Percentiles rank a stretch among this genome's conserved stretches.
These are phyloP conservation scores for Chrysomela aeneicollis DNA, from an alignment of 2,888 invertebrate genomes.

Conservation along the genomic window DNA sequence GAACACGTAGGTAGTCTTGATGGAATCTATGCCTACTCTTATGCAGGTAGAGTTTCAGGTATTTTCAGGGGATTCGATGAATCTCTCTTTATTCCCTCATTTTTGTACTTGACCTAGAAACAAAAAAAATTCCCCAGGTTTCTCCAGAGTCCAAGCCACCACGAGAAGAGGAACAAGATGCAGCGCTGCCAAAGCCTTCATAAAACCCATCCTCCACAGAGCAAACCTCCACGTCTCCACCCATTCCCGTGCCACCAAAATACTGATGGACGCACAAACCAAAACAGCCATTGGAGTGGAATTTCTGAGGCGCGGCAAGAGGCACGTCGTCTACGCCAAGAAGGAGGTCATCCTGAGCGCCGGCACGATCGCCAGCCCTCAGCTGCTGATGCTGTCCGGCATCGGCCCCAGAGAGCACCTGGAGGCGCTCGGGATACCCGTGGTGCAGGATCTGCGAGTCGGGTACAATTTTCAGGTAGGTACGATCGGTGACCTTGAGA, in stretches of 20 bases:
- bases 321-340: slow-evolving; percentile 65
- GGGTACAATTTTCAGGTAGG: slow-evolving; percentile 71
- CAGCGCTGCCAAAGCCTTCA: slow-evolving; percentile 81
- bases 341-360: slow-evolving; percentile 83
- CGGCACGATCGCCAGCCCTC: slow-evolving; percentile 85
- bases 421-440: slow-evolving; percentile 66
- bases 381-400: slow-evolving; percentile 86
- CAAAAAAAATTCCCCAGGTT: slow-evolving; percentile 64
- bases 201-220: slow-evolving; percentile 71
- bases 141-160: slow-evolving; percentile 76
- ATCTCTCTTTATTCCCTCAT: too few species aligned
- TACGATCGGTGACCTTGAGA: too few species aligned
- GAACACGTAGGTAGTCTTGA: too few species aligned
- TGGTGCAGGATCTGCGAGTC: slow-evolving; percentile 75
- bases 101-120: too few species aligned
- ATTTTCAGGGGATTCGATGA: too few species aligned
- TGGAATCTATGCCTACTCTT: too few species aligned
- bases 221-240: slow-evolving; percentile 76
- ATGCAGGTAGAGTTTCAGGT: too few species aligned
- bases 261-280: slow-evolving; percentile 70
- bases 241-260: slow-evolving; percentile 72
- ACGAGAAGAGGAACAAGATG: slow-evolving; percentile 77
- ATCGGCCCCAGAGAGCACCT: slow-evolving; percentile 75
- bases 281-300: slow-evolving; percentile 74
- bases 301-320: slow-evolving; percentile 69